phyloP scores from a whole-genome alignment of 2,888 invertebrate species.

The Limnephilus marmoratus region DNA sequence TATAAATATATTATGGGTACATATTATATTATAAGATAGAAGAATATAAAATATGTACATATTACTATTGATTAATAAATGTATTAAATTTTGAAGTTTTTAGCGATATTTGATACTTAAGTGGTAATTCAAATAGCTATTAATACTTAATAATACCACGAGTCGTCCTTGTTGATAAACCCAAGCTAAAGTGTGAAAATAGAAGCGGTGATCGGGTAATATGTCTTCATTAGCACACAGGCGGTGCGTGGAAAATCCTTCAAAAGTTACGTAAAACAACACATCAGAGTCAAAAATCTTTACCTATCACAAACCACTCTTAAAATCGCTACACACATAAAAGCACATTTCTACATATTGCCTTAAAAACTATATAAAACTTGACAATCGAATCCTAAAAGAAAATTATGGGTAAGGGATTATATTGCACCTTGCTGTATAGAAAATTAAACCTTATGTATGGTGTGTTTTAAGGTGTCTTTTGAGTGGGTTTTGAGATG shows the following conservation, averaged over 20 bases:
- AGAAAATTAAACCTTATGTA: background rate
- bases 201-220: slow-evolving; percentile 61
- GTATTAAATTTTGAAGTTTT: too few species aligned
- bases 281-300: background rate
- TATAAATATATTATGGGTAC: too few species aligned
- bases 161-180: background rate
- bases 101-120: too few species aligned
- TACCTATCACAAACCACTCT: background rate
- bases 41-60: too few species aligned
- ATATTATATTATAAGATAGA: too few species aligned
- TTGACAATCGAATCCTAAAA: background rate
- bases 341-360: background rate
- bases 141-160: background rate
- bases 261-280: background rate
- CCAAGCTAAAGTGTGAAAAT: slow-evolving; percentile 61
- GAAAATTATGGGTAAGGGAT: background rate
- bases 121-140: too few species aligned
- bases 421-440: background rate
- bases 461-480: background rate
- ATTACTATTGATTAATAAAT: too few species aligned
- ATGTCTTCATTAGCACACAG: slow-evolving; percentile 63
- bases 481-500: background rate
- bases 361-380: background rate
- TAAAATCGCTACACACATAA: background rate
- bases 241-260: slow-evolving; percentile 39